These are phyloP conservation scores for Eublepharis macularius DNA, from an alignment of 2,113 vertebrate genomes.

Conservation along the genomic window DNA sequence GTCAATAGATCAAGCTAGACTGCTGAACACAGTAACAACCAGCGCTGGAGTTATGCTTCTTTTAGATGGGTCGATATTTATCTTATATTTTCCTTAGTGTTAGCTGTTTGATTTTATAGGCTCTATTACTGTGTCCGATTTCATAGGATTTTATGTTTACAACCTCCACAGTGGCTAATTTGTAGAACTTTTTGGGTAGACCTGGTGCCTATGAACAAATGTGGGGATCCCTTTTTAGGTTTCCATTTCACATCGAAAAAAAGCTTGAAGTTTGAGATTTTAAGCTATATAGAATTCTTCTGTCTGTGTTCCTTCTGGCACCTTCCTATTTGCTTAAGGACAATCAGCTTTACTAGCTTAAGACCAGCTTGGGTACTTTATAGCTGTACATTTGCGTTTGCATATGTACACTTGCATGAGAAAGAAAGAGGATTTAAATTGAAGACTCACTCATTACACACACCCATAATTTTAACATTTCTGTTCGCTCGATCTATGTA, in stretches of 20 bases:
- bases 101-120: slow-evolving; percentile 14
- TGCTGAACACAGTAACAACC: slow-evolving; percentile 23
- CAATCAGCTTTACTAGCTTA: not conserved
- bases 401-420: no score
- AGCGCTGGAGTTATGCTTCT: not conserved
- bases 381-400: no score
- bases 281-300: not conserved
- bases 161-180: not conserved
- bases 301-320: not conserved
- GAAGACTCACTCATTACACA: no score
- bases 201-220: not conserved
- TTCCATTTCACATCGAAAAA: not conserved
- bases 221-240: not conserved
- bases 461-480: no score
- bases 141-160: slow-evolving; percentile 18
- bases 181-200: not conserved
- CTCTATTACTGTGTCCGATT: slow-evolving; percentile 8
- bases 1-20: slow-evolving; percentile 28
- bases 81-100: slow-evolving; percentile 20
- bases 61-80: slow-evolving; percentile 22
- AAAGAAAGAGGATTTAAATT: no score
- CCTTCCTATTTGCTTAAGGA: not conserved
- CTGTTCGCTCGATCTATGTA: no score
- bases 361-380: not conserved
- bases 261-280: not conserved